Evolutionary conservation across 2,888 invertebrate species (phyloP), one percentile per base, ranked within the genome.

Genomic region (Cephus spinipes): DNA sequence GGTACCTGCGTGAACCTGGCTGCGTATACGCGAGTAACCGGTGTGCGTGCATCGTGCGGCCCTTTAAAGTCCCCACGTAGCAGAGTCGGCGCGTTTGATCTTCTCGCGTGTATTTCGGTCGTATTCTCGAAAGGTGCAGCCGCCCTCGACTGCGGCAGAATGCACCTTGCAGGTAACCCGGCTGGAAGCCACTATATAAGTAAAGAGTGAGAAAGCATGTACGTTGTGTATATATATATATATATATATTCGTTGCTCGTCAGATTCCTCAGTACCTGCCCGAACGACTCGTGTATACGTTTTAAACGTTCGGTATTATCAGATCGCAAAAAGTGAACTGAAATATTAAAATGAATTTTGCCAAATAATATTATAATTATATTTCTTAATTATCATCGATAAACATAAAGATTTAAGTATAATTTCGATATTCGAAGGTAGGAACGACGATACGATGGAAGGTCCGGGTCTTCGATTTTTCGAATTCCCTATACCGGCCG

Each of bases 21-120:
- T 55, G 23, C 23, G 40, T 55, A 9, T 55, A 55, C 40, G 23
- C 40, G 40, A 55, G 40, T 55, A 55, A 23, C 40, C 40, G 40
- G 40, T 55, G 40, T 55, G 40, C 40, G 40, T 55, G 40, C 23
- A 55, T 4, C 40, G 40, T 2, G 40, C 40, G 40, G 40, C 40
- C 40, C 40, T 55, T 55, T 55, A 55, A 55, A 55, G 40, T 55
- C 40, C 23, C 40, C 40, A 9, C 40, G 23, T 80, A 80, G 85
- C 79, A 74, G 78, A 77, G 81, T 81, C 85, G 86, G 86, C 80
- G 76, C 82, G 79, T 86, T 86, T 86, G 84, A 86, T 84, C 83
- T 81, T 77, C 76, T 79, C 77, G 75, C 76, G 40, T 55, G 40
- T 55, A 55, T 55, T 55, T 55, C 40, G 40, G 40, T 55, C 40